These are phyloP conservation scores for Motacilla alba DNA, from an alignment of 2,113 vertebrate genomes.

Conservation along the genomic window DNA sequence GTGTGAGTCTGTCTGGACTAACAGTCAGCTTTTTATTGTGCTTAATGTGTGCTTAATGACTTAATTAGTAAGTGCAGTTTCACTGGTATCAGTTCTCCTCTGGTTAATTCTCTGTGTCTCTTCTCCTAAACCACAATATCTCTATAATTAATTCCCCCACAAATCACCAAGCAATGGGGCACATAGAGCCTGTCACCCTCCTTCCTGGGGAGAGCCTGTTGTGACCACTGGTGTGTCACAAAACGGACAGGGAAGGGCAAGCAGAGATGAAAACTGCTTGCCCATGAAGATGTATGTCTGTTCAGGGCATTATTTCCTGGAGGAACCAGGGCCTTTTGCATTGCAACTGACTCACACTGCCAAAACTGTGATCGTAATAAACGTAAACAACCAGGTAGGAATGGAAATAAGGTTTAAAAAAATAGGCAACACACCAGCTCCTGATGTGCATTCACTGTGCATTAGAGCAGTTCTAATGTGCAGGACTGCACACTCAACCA, in stretches of 20 bases:
- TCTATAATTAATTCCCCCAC: not conserved
- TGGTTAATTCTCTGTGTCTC: not conserved
- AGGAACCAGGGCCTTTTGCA: not conserved
- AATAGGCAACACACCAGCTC: accelerated
- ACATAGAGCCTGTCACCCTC: not conserved
- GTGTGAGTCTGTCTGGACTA: not conserved
- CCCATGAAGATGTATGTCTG: accelerated
- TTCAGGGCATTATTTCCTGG: not conserved
- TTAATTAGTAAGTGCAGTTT: not conserved
- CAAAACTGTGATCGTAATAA: not conserved
- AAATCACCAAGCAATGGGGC: not conserved
- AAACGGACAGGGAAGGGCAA: not conserved
- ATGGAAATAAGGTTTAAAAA: not conserved
- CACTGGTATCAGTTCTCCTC: not conserved
- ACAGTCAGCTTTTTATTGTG: not conserved
- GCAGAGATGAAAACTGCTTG: not conserved
- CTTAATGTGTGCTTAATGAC: not conserved
- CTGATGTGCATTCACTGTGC: not conserved
- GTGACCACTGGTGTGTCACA: not conserved
- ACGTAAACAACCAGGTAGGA: not conserved
- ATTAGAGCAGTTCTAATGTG: not conserved
- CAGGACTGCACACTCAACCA: not conserved
- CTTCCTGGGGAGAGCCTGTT: not conserved
- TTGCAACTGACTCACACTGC: not conserved
- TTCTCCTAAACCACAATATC: not conserved